Base-by-base conservation (phyloP, 2,113 vertebrate species). In the Limanda limanda region DNA sequence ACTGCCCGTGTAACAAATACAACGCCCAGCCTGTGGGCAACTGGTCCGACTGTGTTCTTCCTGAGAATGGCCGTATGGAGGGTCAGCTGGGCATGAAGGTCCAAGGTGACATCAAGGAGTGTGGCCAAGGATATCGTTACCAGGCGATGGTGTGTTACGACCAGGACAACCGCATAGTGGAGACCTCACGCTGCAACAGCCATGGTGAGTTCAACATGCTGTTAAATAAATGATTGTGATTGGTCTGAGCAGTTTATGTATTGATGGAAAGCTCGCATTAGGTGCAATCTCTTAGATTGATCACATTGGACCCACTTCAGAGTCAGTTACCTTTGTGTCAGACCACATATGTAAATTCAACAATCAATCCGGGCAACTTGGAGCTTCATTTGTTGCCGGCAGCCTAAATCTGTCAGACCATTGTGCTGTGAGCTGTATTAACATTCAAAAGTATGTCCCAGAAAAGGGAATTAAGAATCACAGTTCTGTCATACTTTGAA, bases 131-230 rank as follows among this genome's bases (percentile, higher is more conserved):
- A 4, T 97, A 99, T 68, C 97, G 97, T 14, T 99, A 96, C 92
- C 98, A 99, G 88, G 95, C 98, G 59, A 97, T 97, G 97, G 97
- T 95, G 0, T 99, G 98, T 91, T 98, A 99, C 0, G 96, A 99
- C 90, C 98, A 99, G 75, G 97, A 97, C 66, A 95, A 93, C 71
- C 92, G 96, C 11, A 96, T 99, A 0, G 97, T 99, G 89, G 97
- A 98, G 92, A 98, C 97, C 0, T 96, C 96, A 4, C 94, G 97
- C 17, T 99, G 98, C 91, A 99, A 99, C 94, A 99, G 98, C 84
- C 98, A 99, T 0, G 98, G 97, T 98, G 93, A 77, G 88, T 75
- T 21, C 11, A 17, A 7, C 11, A 8, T 31, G 40, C 40, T 42
- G 40, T 42, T 42, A 42, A 3, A 42, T 42, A 42, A 42, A 48